A percentile compares a stretch with the other conserved stretches of the same genome.
These are phyloP conservation scores for Odontocerum albicorne DNA, from an alignment of 2,888 invertebrate genomes.

Conservation along the genomic window DNA sequence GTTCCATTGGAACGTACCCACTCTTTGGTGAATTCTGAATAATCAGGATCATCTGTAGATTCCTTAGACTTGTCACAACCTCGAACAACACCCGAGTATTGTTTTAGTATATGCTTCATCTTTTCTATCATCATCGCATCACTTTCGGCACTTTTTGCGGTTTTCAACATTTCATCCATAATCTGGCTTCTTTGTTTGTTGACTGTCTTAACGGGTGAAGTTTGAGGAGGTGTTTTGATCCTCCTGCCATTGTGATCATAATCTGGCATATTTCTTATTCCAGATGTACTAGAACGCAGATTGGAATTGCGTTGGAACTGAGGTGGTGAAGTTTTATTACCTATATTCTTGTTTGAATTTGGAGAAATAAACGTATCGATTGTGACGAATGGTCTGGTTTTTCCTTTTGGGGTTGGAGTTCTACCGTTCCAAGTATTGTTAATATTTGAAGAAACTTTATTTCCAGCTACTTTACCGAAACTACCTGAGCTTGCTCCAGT, in stretches of 20 bases:
- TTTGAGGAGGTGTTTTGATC: conserved; percentile 42
- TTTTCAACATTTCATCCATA: conserved; percentile 70
- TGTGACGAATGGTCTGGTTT: conserved; percentile 47
- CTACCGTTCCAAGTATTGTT: conserved; percentile 79
- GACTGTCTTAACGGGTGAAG: conserved; percentile 61
- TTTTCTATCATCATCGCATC: conserved; percentile 73
- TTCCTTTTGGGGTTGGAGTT: conserved; percentile 47
- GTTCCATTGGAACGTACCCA: conserved; percentile 75
- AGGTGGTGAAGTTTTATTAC: conserved; percentile 48
- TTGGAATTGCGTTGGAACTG: conserved; percentile 58
- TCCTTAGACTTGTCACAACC: conserved; percentile 43
- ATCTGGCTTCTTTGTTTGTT: conserved; percentile 63
- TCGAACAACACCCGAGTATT: conserved; percentile 48
- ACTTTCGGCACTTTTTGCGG: conserved; percentile 71
- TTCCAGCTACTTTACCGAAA: conserved; percentile 53
- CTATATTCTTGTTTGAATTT: conserved; percentile 43
- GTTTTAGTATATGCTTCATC: conserved; percentile 66
- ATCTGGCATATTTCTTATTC: conserved; percentile 44
- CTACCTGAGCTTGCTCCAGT: conserved; percentile 48
- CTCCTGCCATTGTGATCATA: conserved; percentile 55
- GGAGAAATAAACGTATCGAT: conserved; percentile 49
- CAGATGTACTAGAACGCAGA: conserved; percentile 53
- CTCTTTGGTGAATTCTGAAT: conserved; percentile 69
- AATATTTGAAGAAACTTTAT: conserved; percentile 52
- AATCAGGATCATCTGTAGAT: conserved; percentile 58